Conservation (phyloP, 2,797 vertebrate genomes). For the Acanthiza pusilla region DNA sequence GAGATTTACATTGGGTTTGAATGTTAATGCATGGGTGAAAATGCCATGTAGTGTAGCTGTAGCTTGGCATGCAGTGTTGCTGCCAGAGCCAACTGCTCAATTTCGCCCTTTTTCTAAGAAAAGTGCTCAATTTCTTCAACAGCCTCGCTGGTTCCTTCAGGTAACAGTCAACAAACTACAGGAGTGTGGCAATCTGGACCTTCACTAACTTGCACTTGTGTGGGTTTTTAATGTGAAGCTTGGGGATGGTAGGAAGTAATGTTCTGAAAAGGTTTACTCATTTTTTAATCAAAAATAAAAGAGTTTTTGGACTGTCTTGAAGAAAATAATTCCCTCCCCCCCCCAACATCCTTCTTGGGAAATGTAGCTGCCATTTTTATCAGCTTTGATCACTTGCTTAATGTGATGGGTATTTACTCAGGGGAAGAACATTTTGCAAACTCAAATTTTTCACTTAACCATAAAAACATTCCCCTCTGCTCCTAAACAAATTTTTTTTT, state of each 20-base stretch:
- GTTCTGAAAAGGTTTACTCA: neutral
- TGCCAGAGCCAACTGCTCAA: neutral
- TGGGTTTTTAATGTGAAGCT: neutral
- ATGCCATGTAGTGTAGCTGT: neutral
- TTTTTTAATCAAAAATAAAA: neutral
- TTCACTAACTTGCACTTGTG: neutral
- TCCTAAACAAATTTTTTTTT: neutral
- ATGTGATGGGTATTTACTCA: neutral
- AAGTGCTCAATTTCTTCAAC: neutral
- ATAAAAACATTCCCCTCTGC: neutral
- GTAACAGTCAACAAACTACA: neutral
- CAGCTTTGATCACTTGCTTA: neutral
- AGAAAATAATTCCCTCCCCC: neutral
- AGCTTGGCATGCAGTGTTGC: neutral
- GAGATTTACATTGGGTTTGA: slow-evolving; percentile 6
- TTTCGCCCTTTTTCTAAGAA: neutral
- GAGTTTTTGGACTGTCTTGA: neutral
- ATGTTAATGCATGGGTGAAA: neutral
- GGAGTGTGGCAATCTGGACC: neutral
- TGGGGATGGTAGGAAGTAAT: neutral
- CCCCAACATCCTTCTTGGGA: neutral
- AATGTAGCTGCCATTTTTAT: neutral
- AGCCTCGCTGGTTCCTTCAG: neutral
- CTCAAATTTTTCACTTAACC: neutral
- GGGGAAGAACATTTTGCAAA: neutral